Evolutionary conservation across 2,113 vertebrate species (phyloP).

Genomic region (Trochalopteron elliotii): DNA sequence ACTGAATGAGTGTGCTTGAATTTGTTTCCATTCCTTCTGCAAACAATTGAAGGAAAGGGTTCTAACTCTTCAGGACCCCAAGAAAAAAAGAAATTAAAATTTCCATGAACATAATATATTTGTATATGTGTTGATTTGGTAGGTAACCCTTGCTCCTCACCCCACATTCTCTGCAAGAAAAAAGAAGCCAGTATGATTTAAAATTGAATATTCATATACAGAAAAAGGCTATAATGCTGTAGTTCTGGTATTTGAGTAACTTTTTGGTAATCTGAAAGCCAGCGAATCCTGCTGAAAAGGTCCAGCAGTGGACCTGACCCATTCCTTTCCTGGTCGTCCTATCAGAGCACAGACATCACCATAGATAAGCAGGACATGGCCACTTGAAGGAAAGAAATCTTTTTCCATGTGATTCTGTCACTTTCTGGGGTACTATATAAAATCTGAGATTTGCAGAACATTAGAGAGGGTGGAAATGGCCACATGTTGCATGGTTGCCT

Average conservation of each 20-base stretch:
- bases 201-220: neutral
- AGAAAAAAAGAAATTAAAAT: neutral
- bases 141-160: neutral
- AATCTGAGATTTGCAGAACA: neutral
- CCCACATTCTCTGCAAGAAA: neutral
- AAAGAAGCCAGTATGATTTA: neutral
- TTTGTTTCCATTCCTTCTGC: neutral
- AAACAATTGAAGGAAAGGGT: neutral
- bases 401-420: neutral
- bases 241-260: neutral
- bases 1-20: neutral
- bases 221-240: neutral
- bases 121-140: neutral
- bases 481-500: neutral
- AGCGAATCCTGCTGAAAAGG: neutral
- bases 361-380: neutral
- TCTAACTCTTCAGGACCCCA: neutral
- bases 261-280: neutral
- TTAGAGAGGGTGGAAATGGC: neutral
- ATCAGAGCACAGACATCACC: neutral
- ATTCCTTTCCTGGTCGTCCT: neutral
- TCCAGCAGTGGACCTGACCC: neutral
- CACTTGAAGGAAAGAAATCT: neutral
- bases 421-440: rapidly evolving
- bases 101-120: neutral